Base-by-base conservation (phyloP, 2,888 invertebrate species). In the Meliscaeva auricollis region DNA sequence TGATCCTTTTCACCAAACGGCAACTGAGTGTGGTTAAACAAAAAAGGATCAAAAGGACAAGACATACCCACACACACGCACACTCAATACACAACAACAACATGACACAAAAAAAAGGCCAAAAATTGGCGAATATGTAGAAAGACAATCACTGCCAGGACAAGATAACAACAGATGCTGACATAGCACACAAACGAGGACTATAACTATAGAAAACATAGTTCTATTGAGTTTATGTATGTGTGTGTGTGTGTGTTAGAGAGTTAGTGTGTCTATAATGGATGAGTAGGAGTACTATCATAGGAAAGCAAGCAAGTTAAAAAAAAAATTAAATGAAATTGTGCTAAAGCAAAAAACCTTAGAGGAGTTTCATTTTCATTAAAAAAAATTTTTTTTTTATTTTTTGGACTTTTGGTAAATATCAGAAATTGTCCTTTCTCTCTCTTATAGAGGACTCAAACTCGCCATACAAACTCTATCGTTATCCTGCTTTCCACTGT, bases 81-180 rank as follows among this genome's bases (percentile, higher is more conserved):
- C 1, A 32, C 26, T 17, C 2, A n/a, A 35, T 15, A 58, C 52
- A 41, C 38, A 20, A 32, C 9, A 35, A 50, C 32, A 50, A 22
- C 11, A 32, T 15, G 6, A 11, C 26, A 26, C 4, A 73, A 26
- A 44, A 48, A 35, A 11, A 35, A 38, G 60, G 38, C 22, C 20
- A 50, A 69, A 64, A 20, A 41, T 70, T 41, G 35, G 70, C 20
- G 60, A 66, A 58, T 70, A 70, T 79, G 66, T 79, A 46, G 75
- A 75, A 80, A 68, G 72, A 84, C 84, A 84, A 84, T 84, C 79
- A 50, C 84, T 84, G 84, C 44, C 84, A 79, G 84, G 75, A 75
- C 84, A 68, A 84, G 84, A 84, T 84, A 84, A 84, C 84, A 84
- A 75, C 75, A 84, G 72, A 84, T 84, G 84, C 84, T 84, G 84